Conservation (phyloP, 2,888 invertebrate genomes). For the Dendrolimus houi region DNA sequence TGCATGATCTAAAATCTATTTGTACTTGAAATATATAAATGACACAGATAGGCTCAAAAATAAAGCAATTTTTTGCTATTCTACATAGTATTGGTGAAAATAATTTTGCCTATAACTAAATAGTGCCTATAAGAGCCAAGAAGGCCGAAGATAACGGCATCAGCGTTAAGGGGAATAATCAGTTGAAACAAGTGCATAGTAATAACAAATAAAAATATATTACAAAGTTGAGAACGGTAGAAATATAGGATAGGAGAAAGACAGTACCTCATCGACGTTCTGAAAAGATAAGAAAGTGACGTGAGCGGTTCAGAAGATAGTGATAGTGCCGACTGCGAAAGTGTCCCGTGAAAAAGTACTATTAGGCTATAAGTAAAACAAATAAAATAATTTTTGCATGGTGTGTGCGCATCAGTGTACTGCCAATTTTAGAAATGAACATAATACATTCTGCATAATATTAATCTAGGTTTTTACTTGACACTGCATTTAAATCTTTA, state of each 20-base stretch:
- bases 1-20: background rate
- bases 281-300: conserved; percentile 77
- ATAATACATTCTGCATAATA: background rate
- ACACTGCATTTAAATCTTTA: too few species aligned
- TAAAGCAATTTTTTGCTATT: background rate
- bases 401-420: background rate
- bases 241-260: conserved; percentile 52
- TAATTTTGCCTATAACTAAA: background rate
- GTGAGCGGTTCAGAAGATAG: conserved; percentile 55
- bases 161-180: conserved; percentile 22
- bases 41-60: background rate
- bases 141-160: conserved; percentile 26
- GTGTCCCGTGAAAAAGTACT: conserved; percentile 11
- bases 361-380: conserved; percentile 3
- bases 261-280: conserved; percentile 78
- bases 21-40: background rate
- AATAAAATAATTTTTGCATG: conserved; percentile 6
- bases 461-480: too few species aligned
- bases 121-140: conserved; percentile 3
- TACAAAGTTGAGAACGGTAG: conserved; percentile 48
- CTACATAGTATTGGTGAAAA: background rate
- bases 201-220: conserved; percentile 32
- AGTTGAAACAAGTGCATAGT: conserved; percentile 37
- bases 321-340: conserved; percentile 54
- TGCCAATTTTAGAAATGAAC: background rate